Conservation (phyloP, 2,113 vertebrate species). For the Vimba vimba region DNA sequence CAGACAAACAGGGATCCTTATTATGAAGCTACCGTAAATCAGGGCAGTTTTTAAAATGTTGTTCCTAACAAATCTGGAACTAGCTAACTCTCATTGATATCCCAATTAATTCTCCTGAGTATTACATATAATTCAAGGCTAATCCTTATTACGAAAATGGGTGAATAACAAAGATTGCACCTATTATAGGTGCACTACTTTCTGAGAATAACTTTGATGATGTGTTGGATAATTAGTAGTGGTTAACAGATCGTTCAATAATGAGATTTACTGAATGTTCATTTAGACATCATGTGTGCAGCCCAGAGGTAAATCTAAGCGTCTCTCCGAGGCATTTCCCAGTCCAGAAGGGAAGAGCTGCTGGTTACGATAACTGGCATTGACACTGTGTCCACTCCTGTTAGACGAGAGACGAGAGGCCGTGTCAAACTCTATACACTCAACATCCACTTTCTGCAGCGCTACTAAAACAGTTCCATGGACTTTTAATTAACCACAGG, state of each 20-base stretch:
- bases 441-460: constrained; percentile 48
- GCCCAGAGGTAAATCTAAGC: constrained; percentile 16
- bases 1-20: constrained; percentile 62
- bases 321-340: constrained; percentile 27
- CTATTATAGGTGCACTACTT: neutral
- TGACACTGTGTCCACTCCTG: constrained; percentile 63
- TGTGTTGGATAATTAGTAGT: neutral
- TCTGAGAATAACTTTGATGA: constrained; percentile 1
- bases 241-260: neutral
- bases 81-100: constrained; percentile 68
- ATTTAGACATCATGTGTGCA: constrained; percentile 1
- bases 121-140: constrained; percentile 80
- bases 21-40: constrained; percentile 77
- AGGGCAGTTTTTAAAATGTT: constrained; percentile 71
- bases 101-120: constrained; percentile 70
- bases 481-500: constrained; percentile 47
- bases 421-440: constrained; percentile 63
- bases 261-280: constrained; percentile 19
- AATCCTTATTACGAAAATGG: constrained; percentile 80
- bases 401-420: constrained; percentile 65
- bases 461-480: constrained; percentile 47
- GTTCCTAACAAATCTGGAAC: constrained; percentile 75
- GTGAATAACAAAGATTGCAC: constrained; percentile 59
- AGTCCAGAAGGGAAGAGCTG: constrained; percentile 52
- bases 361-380: constrained; percentile 62